These are phyloP conservation scores for Barbus barbus DNA, from an alignment of 2,113 vertebrate species.

Conservation along the genomic window DNA sequence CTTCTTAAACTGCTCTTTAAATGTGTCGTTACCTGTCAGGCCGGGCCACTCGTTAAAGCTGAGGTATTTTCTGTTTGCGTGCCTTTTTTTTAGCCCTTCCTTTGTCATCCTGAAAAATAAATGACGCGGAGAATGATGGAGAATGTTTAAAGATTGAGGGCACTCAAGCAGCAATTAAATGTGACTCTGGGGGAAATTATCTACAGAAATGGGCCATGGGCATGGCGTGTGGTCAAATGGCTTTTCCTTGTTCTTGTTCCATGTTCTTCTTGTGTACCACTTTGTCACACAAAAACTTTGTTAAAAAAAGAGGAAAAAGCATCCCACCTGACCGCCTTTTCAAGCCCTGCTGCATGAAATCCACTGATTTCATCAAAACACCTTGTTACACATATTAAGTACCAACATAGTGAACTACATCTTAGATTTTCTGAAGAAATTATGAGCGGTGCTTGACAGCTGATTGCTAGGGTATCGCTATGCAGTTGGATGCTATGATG, in stretches of 20 bases:
- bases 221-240: slow-evolving; percentile 60
- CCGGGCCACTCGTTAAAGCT: slow-evolving; percentile 26
- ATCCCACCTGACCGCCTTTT: slow-evolving; percentile 6
- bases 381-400: neutral
- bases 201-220: slow-evolving; percentile 58
- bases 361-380: slow-evolving; percentile 44
- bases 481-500: neutral
- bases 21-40: slow-evolving; percentile 32
- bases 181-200: slow-evolving; percentile 60
- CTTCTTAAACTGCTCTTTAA: slow-evolving; percentile 46
- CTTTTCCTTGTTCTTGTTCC: slow-evolving; percentile 60
- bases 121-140: slow-evolving; percentile 56
- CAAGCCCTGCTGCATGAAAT: neutral
- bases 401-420: neutral
- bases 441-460: no score
- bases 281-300: slow-evolving; percentile 53
- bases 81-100: slow-evolving; percentile 38
- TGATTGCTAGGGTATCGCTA: neutral
- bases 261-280: slow-evolving; percentile 48
- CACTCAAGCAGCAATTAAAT: slow-evolving; percentile 61
- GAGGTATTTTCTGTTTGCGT: slow-evolving; percentile 34
- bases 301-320: slow-evolving; percentile 8
- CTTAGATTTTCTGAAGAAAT: neutral
- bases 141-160: slow-evolving; percentile 60
- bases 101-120: slow-evolving; percentile 57